Base-by-base conservation (phyloP, 2,888 invertebrate genomes). In the Ophion ventricosus region DNA sequence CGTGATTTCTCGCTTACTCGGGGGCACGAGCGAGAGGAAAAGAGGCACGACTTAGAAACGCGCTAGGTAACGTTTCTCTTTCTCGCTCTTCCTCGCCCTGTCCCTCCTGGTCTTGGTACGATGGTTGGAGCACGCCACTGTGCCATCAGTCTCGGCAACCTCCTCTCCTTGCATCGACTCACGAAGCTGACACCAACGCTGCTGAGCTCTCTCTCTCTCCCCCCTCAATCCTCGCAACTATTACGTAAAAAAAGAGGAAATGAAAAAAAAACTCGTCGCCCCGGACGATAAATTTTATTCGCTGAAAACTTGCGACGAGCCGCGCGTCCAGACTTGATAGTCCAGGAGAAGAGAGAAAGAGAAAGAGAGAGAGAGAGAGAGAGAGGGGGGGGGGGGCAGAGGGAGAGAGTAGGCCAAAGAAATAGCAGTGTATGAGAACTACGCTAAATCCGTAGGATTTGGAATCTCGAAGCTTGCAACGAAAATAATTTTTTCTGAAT, bases 121-220 rank as follows among this genome's bases (percentile, higher is more conserved):
- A 84, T 79, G 79, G 79, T 79, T 84, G 84, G 82, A 89, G 79
- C 84, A 89, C 89, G 90, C 88, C 84, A 90, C 86, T 86, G 70
- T 82, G 84, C 86, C 87, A 87, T 87, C 88, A 83, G 83, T 89
- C 85, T 87, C 82, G 82, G 81, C 78, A 84, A 81, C 78, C 78
- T 84, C 84, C 56, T 63, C 81, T 43, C 14, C 43, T 81, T 74
- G 81, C 81, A 80, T 84, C 80, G 74, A 80, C 80, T 84, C 77
- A 67, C 67, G 59, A 61, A 63, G 57, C 77, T 76, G 77, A 77
- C 80, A 73, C 83, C 72, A 67, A 67, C 69, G 75, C 70, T 57
- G 3, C 8, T 40, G 35, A 25, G 49, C 56, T 57, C 83, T 70
- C 70, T 66, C 67, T 80, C 67, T 57, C 80, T 69, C 20, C 11